A percentile compares a stretch with the other conserved stretches of the same genome.
Evolutionary conservation across 1,140 invertebrate genomes (phyloP).

Genomic region (Procambarus clarkii): DNA sequence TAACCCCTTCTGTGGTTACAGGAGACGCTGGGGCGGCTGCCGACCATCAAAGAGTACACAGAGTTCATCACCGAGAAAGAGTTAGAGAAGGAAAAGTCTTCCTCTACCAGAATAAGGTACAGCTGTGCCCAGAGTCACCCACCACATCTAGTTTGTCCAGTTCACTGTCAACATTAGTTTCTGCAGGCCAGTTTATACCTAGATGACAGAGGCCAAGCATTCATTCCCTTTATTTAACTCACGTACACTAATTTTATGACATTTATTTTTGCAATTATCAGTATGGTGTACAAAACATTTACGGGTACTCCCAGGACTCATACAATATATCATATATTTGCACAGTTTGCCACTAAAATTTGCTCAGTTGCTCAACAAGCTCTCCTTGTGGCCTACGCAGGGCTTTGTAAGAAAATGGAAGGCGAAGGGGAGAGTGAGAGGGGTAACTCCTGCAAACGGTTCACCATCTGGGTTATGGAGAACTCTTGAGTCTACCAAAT

Average conservation of each 20-base stretch:
- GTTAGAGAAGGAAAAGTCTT: slow-evolving; percentile 53
- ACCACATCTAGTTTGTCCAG: neutral
- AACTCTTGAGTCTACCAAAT: slow-evolving; percentile 32
- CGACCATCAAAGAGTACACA: slow-evolving; percentile 63
- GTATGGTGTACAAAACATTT: neutral
- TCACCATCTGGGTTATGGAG: slow-evolving; percentile 41
- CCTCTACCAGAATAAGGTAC: slow-evolving; percentile 63
- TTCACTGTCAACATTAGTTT: slow-evolving; percentile 4
- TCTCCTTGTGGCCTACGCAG: slow-evolving; percentile 58
- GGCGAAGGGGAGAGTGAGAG: slow-evolving; percentile 62
- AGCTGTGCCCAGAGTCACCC: neutral
- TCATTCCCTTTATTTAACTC: neutral
- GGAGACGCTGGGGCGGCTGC: slow-evolving; percentile 43
- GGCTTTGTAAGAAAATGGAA: slow-evolving; percentile 62
- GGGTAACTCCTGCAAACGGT: slow-evolving; percentile 59
- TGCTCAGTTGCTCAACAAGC: slow-evolving; percentile 41
- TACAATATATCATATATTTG: neutral
- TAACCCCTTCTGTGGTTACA: neutral
- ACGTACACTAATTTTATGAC: slow-evolving; percentile 8
- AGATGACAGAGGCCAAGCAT: slow-evolving; percentile 16
- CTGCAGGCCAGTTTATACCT: neutral
- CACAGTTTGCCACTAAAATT: neutral
- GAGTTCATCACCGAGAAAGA: slow-evolving; percentile 63
- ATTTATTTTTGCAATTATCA: neutral
- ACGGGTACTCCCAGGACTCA: neutral